These are phyloP conservation scores for Onychorhynchus coronatus DNA, from an alignment of 2,113 vertebrate genomes.

Conservation along the genomic window DNA sequence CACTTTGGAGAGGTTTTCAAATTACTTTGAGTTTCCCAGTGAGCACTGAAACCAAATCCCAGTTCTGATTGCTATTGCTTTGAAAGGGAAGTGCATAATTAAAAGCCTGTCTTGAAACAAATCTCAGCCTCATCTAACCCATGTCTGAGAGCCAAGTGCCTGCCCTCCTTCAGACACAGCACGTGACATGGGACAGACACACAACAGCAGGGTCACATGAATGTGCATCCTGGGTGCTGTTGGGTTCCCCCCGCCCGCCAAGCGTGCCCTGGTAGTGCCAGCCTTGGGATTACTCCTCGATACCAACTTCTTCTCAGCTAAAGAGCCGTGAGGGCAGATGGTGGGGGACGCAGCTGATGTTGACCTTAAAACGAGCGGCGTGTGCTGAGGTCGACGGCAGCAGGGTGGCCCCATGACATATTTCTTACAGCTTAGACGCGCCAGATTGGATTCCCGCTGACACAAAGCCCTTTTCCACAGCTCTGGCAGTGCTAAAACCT, in stretches of 20 bases:
- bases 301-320: background rate
- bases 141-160: background rate
- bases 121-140: background rate
- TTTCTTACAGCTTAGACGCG: background rate
- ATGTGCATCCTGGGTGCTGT: rapidly evolving
- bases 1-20: background rate
- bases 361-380: background rate
- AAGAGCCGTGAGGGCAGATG: background rate
- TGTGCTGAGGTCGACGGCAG: background rate
- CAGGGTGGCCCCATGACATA: conserved; percentile 13
- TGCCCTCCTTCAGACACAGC: background rate
- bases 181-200: rapidly evolving
- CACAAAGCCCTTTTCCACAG: conserved; percentile 11
- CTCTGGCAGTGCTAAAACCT: background rate
- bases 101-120: background rate
- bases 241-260: background rate
- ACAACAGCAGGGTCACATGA: background rate
- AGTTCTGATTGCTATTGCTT: rapidly evolving
- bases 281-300: background rate
- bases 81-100: background rate
- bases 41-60: background rate
- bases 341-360: background rate
- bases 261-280: rapidly evolving
- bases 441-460: background rate
- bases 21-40: background rate